phyloP scores from a whole-genome alignment of 1,140 invertebrate species.

The Ceratosolen solmsi region DNA sequence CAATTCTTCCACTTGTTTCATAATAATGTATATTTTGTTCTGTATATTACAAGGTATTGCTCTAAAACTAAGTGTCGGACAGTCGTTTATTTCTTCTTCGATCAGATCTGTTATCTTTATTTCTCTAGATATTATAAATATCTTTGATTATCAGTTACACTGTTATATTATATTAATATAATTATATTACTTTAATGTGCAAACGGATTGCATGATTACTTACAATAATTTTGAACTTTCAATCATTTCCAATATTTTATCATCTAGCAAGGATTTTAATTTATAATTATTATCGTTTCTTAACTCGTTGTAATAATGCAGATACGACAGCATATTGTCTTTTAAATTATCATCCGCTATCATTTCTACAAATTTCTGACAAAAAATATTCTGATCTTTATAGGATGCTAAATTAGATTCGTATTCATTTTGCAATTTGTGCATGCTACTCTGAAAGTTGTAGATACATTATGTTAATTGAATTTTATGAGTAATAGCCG shows the following conservation, averaged over 20 bases:
- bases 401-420: constrained; percentile 47
- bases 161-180: too few relatives aligned
- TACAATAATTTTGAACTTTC: constrained; percentile 53
- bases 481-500: too few relatives aligned
- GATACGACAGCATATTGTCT: neutral
- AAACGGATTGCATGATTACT: constrained; percentile 35
- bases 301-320: constrained; percentile 50
- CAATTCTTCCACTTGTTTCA: constrained; percentile 52
- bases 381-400: constrained; percentile 61
- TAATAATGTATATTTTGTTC: constrained; percentile 53
- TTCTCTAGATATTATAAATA: too few relatives aligned
- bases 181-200: too few relatives aligned
- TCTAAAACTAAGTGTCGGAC: constrained; percentile 60
- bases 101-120: constrained; percentile 49
- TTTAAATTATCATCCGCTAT: constrained; percentile 51
- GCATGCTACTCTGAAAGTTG: constrained; percentile 61
- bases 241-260: constrained; percentile 48
- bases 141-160: too few relatives aligned
- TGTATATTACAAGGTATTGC: constrained; percentile 51
- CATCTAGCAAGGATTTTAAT: constrained; percentile 53
- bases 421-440: constrained; percentile 62
- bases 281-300: constrained; percentile 52
- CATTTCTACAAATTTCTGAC: constrained; percentile 63
- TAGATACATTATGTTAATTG: constrained; percentile 4
- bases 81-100: constrained; percentile 55